Base-by-base conservation (phyloP, 2,888 invertebrate species). In the Acronicta alni region DNA sequence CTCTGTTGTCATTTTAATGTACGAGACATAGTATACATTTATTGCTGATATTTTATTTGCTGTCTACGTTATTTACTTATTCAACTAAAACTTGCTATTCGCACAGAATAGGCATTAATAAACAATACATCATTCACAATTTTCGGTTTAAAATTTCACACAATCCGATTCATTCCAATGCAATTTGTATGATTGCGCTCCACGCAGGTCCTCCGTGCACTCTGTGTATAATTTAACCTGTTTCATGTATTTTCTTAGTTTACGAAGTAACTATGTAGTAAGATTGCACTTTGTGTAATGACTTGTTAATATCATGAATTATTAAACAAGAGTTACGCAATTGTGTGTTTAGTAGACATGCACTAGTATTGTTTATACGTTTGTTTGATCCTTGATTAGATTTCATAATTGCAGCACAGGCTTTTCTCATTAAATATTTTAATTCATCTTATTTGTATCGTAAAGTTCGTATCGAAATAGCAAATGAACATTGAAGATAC, bases 241-340 rank as follows among this genome's bases (percentile, higher is more conserved):
- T 41, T 45, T 39, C 43, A 63, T 44, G 5, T 46, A 49, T 30
- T 26, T 26, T 12, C 10, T 20, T 20, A 39, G 43, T 35, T 32
- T 16, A 17, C n/a, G 42, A 56, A 63, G 53, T 51, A 58, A 45
- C 58, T 63, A 74, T 71, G 67, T 70, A 72, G 62, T 54, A 60
- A 75, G 74, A 79, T 76, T 79, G 78, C 72, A 73, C 72, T 77
- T 73, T 63, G 72, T 69, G 67, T 67, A 77, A 80, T 79, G 69
- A 71, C 64, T 73, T 71, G 52, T 65, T 58, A 70, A 42, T 49
- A 68, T 67, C 57, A 67, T 49, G 48, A 61, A 57, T 52, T 52
- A 42, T 57, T 65, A 17, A 58, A 37, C 43, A 14, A 12, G 17
- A 42, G 35, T 54, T 59, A 66, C 57, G 26, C 35, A 26, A 48